These are phyloP conservation scores for Amniataba percoides DNA, from an alignment of 2,797 vertebrate genomes.

Conservation along the genomic window DNA sequence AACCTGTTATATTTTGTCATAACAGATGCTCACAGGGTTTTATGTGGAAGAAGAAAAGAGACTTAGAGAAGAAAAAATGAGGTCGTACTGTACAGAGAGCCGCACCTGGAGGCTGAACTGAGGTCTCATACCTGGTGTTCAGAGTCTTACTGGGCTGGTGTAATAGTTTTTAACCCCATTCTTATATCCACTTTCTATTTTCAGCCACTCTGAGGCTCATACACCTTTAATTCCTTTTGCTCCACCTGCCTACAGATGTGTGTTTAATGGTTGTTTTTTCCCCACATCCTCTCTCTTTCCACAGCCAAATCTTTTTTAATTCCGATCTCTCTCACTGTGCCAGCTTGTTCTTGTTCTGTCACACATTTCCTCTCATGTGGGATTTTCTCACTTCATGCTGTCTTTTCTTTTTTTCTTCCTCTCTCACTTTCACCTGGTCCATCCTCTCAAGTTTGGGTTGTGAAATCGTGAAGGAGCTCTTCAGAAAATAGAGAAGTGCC, in stretches of 20 bases:
- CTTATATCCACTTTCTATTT: conserved; percentile 48
- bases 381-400: conserved; percentile 50
- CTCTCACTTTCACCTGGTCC: conserved; percentile 19
- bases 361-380: conserved; percentile 23
- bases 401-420: conserved; percentile 5
- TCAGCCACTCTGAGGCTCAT: conserved; percentile 7
- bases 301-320: conserved; percentile 6
- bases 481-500: conserved; percentile 33
- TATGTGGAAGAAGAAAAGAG: conserved; percentile 14
- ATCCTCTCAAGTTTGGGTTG: conserved; percentile 23
- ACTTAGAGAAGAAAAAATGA: conserved; percentile 19
- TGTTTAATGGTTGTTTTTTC: conserved; percentile 27
- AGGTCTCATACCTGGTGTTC: conserved; percentile 29
- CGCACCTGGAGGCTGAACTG: conserved; percentile 19
- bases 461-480: conserved; percentile 38
- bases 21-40: background rate
- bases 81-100: conserved; percentile 32
- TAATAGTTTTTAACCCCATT: conserved; percentile 7
- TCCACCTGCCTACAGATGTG: conserved; percentile 1
- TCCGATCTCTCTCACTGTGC: conserved; percentile 13
- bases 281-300: conserved; percentile 14
- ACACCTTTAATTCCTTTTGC: conserved; percentile 5
- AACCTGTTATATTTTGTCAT: conserved; percentile 23
- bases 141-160: conserved; percentile 10
- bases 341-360: conserved; percentile 16